Evolutionary conservation across 1,140 invertebrate species (phyloP).

Genomic region (Hyphantria cunea): DNA sequence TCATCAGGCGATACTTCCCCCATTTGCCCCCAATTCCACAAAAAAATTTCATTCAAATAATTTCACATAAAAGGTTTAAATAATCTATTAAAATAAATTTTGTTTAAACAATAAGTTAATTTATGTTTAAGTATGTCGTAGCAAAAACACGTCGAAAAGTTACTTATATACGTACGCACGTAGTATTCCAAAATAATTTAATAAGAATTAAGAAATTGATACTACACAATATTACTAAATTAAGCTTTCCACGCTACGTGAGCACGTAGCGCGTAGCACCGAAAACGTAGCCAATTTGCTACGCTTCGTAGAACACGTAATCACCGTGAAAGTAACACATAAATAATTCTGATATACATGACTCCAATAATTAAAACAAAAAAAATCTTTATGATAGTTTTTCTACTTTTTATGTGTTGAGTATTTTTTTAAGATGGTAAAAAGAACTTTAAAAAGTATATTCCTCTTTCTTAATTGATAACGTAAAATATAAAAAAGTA

Average conservation of each 20-base stretch:
- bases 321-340: constrained; percentile 11
- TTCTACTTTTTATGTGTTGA: background rate
- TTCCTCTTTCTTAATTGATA: background rate
- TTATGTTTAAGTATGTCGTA: too few relatives aligned
- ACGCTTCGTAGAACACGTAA: constrained; percentile 33
- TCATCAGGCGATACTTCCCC: too few relatives aligned
- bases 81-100: too few relatives aligned
- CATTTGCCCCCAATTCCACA: too few relatives aligned
- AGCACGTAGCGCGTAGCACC: constrained; percentile 15
- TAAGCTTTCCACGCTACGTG: constrained; percentile 4
- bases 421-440: background rate
- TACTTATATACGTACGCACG: too few relatives aligned
- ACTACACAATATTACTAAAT: constrained; percentile 1
- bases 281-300: constrained; percentile 30
- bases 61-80: too few relatives aligned
- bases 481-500: too few relatives aligned
- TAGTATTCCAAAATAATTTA: too few relatives aligned
- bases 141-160: too few relatives aligned
- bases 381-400: background rate
- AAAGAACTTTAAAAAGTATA: background rate
- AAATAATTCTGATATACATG: constrained; percentile 4
- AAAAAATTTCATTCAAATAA: too few relatives aligned
- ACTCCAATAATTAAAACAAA: background rate
- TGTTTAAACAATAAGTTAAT: too few relatives aligned
- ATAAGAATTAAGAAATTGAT: background rate